Evolutionary conservation across 2,113 vertebrate species (phyloP).

Genomic region (Theropithecus gelada): DNA sequence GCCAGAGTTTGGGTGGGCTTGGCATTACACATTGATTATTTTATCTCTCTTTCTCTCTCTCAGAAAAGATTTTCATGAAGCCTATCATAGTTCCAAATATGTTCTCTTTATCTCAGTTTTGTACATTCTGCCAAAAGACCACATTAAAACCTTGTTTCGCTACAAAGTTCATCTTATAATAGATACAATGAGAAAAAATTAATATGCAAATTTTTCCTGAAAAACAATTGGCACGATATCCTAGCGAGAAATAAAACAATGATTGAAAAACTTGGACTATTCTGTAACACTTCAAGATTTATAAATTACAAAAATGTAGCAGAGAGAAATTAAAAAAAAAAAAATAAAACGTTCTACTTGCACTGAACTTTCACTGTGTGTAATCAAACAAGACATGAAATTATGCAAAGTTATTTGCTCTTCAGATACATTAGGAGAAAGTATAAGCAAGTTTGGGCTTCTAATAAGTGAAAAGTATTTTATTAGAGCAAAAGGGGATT

Average conservation of each 20-base stretch:
- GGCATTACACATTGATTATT: not conserved
- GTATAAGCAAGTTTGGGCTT: not conserved
- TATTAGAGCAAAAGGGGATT: not conserved
- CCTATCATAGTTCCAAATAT: not conserved
- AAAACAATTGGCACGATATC: not conserved
- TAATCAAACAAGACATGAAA: not conserved
- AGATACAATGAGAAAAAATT: not conserved
- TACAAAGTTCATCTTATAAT: not conserved
- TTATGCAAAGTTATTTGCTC: not conserved
- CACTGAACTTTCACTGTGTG: not conserved
- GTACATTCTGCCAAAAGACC: not conserved
- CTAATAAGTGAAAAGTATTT: not conserved
- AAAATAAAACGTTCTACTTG: not conserved
- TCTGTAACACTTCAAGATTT: not conserved
- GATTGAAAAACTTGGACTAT: not conserved
- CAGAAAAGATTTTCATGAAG: not conserved
- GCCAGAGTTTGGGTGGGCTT: not conserved
- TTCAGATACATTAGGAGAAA: not conserved
- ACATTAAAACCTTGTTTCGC: not conserved
- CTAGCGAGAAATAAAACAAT: not conserved
- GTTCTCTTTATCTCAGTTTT: not conserved
- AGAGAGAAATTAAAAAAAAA: not conserved
- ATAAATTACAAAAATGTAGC: not conserved
- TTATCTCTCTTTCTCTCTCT: rapidly evolving
- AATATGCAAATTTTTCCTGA: not conserved